Evolutionary conservation across 1,140 invertebrate species (phyloP), one percentile per base, ranked within the genome.

Genomic region (Uloborus diversus): DNA sequence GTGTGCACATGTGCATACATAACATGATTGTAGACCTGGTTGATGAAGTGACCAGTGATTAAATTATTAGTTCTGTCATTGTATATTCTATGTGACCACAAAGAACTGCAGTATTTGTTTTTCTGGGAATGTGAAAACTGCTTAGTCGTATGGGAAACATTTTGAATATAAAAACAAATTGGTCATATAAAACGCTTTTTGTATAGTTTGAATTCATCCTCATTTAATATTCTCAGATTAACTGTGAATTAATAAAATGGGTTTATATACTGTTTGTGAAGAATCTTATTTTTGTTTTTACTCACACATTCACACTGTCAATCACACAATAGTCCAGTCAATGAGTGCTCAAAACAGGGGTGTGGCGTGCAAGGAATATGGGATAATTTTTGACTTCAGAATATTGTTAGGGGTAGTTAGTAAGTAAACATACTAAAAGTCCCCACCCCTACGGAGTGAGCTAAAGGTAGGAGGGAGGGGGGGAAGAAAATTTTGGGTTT

Each of bases 221-320:
- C 69, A 73, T 73, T 73, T 73, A 73, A 73, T 73, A 59, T 73
- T 73, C 69, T 73, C 69, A 73, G 69, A 73, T 61, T 73, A 73
- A 73, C 69, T 73, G 69, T 73, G 69, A 73, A 73, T 61, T 73
- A 73, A 73, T 73, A 73, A 73, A 73, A 61, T 73, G 69, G 69
- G 69, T 73, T 73, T 73, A 73, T 73, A 73, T 73, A 70, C 68
- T 70, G 68, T 70, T 70, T 70, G 27, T 70, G n/a, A n/a, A n/a
- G n/a, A n/a, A n/a, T n/a, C n/a, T n/a, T n/a, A n/a, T n/a, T n/a
- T n/a, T n/a, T n/a, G n/a, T n/a, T n/a, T n/a, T n/a, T n/a, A n/a
- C n/a, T n/a, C n/a, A n/a, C n/a, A n/a, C n/a, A n/a, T n/a, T n/a
- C n/a, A n/a, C n/a, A n/a, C n/a, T n/a, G n/a, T n/a, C n/a, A n/a